Evolutionary conservation across 2,888 invertebrate genomes (phyloP), one percentile per base, ranked within the genome.

Genomic region (Rugalucina vietnamica): DNA sequence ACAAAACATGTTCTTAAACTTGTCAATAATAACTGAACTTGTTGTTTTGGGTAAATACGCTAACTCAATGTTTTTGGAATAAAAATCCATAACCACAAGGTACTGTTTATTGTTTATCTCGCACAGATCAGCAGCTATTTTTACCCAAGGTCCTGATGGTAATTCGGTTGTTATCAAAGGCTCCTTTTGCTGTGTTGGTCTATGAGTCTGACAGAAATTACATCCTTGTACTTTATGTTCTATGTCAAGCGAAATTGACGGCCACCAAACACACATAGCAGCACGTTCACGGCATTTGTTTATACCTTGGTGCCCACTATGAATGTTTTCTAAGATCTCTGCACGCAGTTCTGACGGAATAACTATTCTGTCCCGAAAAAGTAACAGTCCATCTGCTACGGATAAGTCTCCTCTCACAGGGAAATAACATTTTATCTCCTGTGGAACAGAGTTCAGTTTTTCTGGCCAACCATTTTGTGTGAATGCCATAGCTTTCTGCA

Each of bases 381-480:
- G 29, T 10, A 83, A 43, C 37, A 89, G 29, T 21, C 81, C 86
- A 32, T 86, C 37, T 21, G 37, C 27, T n/a, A 78, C 77, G 0
- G 77, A 87, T 0, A 84, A 75, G 57, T 86, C 76, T 57, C 21
- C 70, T 4, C 77, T 39, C 10, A 69, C 39, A 8, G 39, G 14
- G 34, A 82, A 87, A 54, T 82, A 85, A 1, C 39, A 49, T 21
- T 43, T 70, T n/a, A 77, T 39, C 27, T 29, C 29, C 29, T 60
- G 54, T 1, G 72, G 32, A 10, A 85, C 71, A 3, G 60, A 18
- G 27, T 74, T 65, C 1, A 24, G 21, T 18, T 82, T 21, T 18
- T 80, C 54, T 43, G 87, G 87, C 85, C 89, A 89, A 14, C 85
- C 85, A 18, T 78, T 14, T 29, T 21, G 18, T 14, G 73, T 81